These are phyloP conservation scores for Rhimphoctona megacephalus DNA, from an alignment of 2,888 invertebrate genomes.

Conservation along the genomic window DNA sequence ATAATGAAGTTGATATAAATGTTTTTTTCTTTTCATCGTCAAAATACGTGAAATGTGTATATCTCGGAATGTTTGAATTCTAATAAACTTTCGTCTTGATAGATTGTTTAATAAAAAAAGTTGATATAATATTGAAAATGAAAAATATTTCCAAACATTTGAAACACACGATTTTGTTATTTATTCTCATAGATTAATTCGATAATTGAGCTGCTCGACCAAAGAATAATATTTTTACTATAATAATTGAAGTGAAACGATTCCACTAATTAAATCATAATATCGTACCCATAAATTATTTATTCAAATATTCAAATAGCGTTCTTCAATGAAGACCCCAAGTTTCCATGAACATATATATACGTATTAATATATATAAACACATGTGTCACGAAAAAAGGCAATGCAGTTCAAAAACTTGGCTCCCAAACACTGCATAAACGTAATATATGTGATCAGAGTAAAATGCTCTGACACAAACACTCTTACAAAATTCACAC, in stretches of 20 bases:
- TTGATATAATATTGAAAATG: not conserved
- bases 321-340: slow-evolving; percentile 7
- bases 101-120: not conserved
- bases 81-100: not conserved
- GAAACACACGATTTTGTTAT: not conserved
- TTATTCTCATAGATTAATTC: not conserved
- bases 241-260: not conserved
- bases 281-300: not conserved
- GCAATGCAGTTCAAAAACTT: slow-evolving; percentile 12
- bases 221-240: not conserved
- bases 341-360: not conserved
- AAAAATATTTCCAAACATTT: no score
- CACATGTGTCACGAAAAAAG: not conserved
- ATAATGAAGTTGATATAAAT: no score
- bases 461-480: not conserved
- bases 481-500: slow-evolving; percentile 73
- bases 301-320: not conserved
- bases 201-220: not conserved
- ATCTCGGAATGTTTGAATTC: no score
- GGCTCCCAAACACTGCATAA: not conserved
- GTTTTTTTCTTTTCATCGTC: no score
- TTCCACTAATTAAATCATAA: not conserved
- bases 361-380: not conserved
- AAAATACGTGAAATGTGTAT: no score
- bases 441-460: not conserved